Base-by-base conservation (phyloP, 2,797 vertebrate genomes). In the Clarias fuscus region DNA sequence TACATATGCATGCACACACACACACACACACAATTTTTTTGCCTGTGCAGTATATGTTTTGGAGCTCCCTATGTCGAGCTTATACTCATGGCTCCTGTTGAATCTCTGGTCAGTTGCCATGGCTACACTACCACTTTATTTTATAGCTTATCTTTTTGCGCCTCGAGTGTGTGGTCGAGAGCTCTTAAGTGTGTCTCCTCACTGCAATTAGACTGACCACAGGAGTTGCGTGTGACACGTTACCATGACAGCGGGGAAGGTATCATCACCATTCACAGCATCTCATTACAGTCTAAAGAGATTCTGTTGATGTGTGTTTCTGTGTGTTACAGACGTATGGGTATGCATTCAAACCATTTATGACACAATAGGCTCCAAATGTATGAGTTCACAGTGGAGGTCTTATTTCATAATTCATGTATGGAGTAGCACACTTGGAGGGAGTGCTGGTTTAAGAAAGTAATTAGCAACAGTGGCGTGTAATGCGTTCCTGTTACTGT, bases 101-200 rank as follows among this genome's bases (percentile, higher is more conserved):
- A 88, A 87, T 91, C 59, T 86, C 85, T 86, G 80, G 87, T 89
- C 85, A 86, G 89, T 91, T 90, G 88, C 90, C 87, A 90, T 90
- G 90, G 87, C 65, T 90, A 91, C 88, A 88, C 81, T 20, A 79
- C 58, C 30, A 61, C 53, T 40, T 73, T 61, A 53, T 85, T 80
- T 64, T 70, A 73, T 65, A 72, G 33, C 65, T 86, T 82, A 80
- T 83, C 48, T 73, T 59, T 59, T 58, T 77, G 84, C 7, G 53
- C 58, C 70, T 37, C 13, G 84, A 88, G 79, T 88, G 72, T 77
- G 78, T 37, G 70, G 78, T 77, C 61, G 64, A 90, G 80, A 78
- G 79, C 86, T 85, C 85, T 84, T 78, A 86, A 88, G 86, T 83
- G 88, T 88, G 88, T 89, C 89, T 87, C 86, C 64, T 70, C 79